phyloP scores from a whole-genome alignment of 2,888 invertebrate species.

The Panorpa germanica region DNA sequence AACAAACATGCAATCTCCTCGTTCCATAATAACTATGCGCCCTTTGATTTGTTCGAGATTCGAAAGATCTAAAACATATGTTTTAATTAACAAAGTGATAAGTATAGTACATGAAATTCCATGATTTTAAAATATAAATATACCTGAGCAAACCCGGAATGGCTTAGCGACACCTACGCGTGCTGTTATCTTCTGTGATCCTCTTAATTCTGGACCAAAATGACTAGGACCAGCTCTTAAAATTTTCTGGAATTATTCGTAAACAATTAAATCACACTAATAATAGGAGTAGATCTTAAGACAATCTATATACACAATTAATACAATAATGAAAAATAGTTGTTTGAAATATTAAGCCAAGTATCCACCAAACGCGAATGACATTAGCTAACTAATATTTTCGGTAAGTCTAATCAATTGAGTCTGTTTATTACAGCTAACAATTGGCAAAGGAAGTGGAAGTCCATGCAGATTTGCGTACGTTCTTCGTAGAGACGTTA shows the following conservation, averaged over 20 bases:
- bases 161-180: conserved; percentile 47
- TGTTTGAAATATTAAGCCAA: no score
- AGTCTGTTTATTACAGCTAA: no score
- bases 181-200: conserved; percentile 42
- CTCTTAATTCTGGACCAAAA: conserved; percentile 62
- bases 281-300: no score
- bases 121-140: background rate
- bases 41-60: conserved; percentile 40
- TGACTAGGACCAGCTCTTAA: conserved; percentile 76
- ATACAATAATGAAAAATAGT: no score
- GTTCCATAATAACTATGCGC: conserved; percentile 66
- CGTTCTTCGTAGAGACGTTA: no score
- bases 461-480: no score
- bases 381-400: no score
- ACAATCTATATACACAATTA: no score
- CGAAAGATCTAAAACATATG: conserved; percentile 22
- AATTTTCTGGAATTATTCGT: conserved; percentile 17
- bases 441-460: no score
- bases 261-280: no score
- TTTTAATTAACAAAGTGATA: background rate
- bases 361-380: no score
- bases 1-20: conserved; percentile 91
- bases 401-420: no score
- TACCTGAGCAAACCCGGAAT: conserved; percentile 33
- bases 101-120: background rate